Percentiles rank a stretch among this genome's conserved stretches.
phyloP scores from a whole-genome alignment of 2,888 invertebrate genomes.

The Trichogramma evanescens region DNA sequence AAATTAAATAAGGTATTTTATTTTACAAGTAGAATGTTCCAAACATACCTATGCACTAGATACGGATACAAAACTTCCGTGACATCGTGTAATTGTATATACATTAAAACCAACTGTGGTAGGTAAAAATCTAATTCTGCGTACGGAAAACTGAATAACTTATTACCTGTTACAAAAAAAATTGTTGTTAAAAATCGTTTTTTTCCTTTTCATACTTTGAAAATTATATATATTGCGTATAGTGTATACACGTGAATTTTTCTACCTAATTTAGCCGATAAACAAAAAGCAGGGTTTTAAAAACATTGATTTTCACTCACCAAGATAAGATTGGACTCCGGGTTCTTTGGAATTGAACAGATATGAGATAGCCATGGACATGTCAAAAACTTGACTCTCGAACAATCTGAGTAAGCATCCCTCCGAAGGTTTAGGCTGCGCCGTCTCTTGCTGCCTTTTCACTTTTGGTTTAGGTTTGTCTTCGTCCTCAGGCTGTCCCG shows the following conservation, averaged over 20 bases:
- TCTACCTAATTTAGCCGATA: too few relatives aligned
- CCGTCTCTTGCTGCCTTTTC: conserved; percentile 42
- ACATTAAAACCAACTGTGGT: conserved; percentile 96
- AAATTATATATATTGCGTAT: not conserved
- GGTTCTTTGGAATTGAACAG: conserved; percentile 97
- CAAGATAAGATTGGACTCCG: conserved; percentile 94
- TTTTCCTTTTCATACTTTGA: not conserved
- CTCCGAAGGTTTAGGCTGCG: conserved; percentile 50
- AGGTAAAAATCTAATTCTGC: conserved; percentile 94
- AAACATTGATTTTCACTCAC: conserved; percentile 44
- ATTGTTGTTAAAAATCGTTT: not conserved
- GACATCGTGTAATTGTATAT: conserved; percentile 94
- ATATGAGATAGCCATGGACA: conserved; percentile 97
- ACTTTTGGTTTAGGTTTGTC: conserved; percentile 38
- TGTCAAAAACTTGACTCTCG: conserved; percentile 95
- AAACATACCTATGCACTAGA: conserved; percentile 56
- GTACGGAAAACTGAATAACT: conserved; percentile 90
- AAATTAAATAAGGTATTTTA: not conserved
- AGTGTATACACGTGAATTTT: too few relatives aligned
- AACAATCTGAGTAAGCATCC: conserved; percentile 80
- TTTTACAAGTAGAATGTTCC: conserved; percentile 1
- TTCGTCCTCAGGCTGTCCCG: conserved; percentile 34
- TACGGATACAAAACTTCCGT: conserved; percentile 69
- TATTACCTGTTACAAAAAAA: conserved; percentile 62
- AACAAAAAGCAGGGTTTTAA: too few relatives aligned